Conservation (phyloP, 2,888 invertebrate species). For the Agrotis ipsilon region DNA sequence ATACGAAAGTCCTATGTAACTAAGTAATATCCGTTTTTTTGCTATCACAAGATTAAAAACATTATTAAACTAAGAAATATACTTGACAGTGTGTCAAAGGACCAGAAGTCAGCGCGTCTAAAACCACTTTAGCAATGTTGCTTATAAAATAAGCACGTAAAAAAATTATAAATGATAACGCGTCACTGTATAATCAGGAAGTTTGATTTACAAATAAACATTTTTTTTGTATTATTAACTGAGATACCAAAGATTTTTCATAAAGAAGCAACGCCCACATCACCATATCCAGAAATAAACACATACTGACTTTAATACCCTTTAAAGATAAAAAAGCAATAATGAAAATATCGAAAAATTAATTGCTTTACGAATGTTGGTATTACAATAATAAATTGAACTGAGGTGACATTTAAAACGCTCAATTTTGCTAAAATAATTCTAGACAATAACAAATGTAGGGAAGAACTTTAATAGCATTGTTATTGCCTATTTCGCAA, state of each 20-base stretch:
- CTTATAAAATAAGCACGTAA: too few species aligned
- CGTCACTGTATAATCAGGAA: too few species aligned
- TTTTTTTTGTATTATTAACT: neutral
- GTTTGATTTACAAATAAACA: neutral
- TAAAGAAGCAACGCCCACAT: neutral
- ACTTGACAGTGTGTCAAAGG: too few species aligned
- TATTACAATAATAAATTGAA: slow-evolving; percentile 29
- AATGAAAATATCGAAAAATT: slow-evolving; percentile 35
- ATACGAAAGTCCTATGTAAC: too few species aligned
- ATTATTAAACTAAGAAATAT: too few species aligned
- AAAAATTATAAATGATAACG: too few species aligned
- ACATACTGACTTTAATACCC: neutral
- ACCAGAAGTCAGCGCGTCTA: too few species aligned
- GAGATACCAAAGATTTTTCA: neutral
- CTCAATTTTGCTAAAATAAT: slow-evolving; percentile 3
- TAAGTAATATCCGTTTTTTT: too few species aligned
- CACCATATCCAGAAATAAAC: slow-evolving; percentile 1
- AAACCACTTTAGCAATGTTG: too few species aligned
- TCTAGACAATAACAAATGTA: slow-evolving; percentile 11
- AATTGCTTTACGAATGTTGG: slow-evolving; percentile 29
- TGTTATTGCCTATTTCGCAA: slow-evolving; percentile 26
- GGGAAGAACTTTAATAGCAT: slow-evolving; percentile 9
- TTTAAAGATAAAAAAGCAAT: slow-evolving; percentile 22
- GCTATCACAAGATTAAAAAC: too few species aligned
- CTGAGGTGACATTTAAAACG: slow-evolving; percentile 44